Conservation (phyloP, 2,797 vertebrate species). For the Zalophus californianus region DNA sequence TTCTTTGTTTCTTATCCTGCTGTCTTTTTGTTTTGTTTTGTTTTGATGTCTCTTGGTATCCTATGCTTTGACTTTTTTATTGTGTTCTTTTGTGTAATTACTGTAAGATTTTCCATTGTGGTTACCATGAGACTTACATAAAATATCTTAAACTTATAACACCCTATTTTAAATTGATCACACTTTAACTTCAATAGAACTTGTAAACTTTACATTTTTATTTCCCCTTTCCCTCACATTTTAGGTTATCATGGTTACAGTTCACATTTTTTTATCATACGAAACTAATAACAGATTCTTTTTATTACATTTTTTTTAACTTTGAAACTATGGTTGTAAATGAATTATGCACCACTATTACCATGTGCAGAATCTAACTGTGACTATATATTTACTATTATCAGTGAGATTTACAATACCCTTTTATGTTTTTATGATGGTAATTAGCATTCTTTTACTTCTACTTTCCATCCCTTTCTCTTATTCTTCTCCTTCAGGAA, state of each 20-base stretch:
- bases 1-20: neutral
- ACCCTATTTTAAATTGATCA: neutral
- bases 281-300: neutral
- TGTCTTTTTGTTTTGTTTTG: neutral
- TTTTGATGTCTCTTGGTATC: neutral
- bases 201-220: neutral
- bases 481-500: neutral
- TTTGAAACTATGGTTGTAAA: neutral
- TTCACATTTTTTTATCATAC: neutral
- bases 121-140: neutral
- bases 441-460: neutral
- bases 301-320: neutral
- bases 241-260: neutral
- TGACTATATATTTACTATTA: neutral
- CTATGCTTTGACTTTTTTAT: neutral
- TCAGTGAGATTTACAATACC: neutral
- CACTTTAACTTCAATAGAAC: neutral
- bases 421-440: neutral
- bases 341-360: neutral
- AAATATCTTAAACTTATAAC: neutral
- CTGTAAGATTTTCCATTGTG: neutral
- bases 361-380: neutral
- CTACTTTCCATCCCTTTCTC: neutral
- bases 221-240: neutral
- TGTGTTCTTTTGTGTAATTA: neutral